phyloP scores from a whole-genome alignment of 2,797 vertebrate species.

The Rallus crepitans region DNA sequence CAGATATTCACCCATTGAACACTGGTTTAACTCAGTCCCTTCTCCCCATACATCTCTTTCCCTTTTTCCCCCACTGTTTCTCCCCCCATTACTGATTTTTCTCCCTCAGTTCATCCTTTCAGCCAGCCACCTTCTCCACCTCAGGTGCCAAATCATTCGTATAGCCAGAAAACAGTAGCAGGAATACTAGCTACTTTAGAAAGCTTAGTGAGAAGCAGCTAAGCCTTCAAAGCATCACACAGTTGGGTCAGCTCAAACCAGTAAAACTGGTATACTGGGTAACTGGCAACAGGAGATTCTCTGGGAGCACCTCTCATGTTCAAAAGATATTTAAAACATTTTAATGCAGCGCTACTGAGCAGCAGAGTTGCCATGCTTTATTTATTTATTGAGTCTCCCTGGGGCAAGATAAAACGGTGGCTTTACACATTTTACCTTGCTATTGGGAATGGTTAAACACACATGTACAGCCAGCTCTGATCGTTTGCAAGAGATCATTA shows the following conservation, averaged over 20 bases:
- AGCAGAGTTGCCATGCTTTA: not conserved
- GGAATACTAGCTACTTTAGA: not conserved
- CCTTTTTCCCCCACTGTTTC: not conserved
- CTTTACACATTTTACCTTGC: not conserved
- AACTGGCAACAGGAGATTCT: not conserved
- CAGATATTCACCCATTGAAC: not conserved
- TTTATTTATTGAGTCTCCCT: not conserved
- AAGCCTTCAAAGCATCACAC: not conserved
- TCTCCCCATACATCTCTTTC: not conserved
- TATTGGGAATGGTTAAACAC: not conserved
- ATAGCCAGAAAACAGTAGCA: rapidly evolving
- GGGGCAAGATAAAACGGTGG: not conserved
- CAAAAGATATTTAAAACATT: not conserved
- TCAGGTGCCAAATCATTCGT: not conserved
- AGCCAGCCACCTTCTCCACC: not conserved
- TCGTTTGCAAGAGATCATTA: not conserved
- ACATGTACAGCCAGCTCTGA: not conserved
- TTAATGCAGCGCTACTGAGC: not conserved
- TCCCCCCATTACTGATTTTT: not conserved
- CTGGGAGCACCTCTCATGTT: not conserved
- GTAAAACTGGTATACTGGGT: not conserved
- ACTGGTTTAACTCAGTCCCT: not conserved
- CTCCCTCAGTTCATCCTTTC: not conserved
- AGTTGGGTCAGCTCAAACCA: not conserved
- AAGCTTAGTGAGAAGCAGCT: not conserved